A percentile compares a stretch with the other conserved stretches of the same genome.
phyloP scores from a whole-genome alignment of 2,797 vertebrate genomes.

The Danio aesculapii region DNA sequence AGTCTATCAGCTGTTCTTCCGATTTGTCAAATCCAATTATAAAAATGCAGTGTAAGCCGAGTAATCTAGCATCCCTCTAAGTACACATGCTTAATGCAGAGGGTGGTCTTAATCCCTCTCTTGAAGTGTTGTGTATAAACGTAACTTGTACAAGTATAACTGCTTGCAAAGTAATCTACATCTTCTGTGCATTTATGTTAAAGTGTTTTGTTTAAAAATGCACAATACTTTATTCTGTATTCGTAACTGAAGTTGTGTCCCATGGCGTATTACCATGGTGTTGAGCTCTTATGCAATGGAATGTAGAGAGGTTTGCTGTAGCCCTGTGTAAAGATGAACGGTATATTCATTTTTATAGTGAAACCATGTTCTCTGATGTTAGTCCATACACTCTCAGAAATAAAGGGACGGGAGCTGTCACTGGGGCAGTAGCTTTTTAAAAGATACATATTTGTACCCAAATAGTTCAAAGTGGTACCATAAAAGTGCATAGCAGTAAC shows the following conservation, averaged over 20 bases:
- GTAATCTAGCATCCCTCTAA: background rate
- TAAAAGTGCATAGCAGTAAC: no score
- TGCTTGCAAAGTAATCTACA: no score
- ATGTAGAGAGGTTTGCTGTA: background rate
- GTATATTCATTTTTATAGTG: background rate
- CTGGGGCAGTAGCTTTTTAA: no score
- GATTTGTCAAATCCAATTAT: slow-evolving; percentile 44
- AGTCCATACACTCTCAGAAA: no score
- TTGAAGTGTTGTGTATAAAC: no score
- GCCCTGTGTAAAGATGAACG: background rate
- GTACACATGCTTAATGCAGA: background rate
- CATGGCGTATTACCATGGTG: background rate
- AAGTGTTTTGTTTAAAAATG: background rate
- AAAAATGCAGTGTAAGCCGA: slow-evolving; percentile 10
- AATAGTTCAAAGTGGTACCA: no score
- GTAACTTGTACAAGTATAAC: no score
- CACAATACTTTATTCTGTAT: background rate
- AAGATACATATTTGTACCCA: no score
- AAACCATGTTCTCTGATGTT: background rate
- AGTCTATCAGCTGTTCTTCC: background rate
- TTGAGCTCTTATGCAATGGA: background rate
- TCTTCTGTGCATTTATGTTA: background rate
- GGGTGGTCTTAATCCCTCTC: background rate
- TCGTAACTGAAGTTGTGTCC: background rate
- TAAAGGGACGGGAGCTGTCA: no score